These are phyloP conservation scores for Epinephelus cyanopodus DNA, from an alignment of 2,113 vertebrate genomes.

Conservation along the genomic window DNA sequence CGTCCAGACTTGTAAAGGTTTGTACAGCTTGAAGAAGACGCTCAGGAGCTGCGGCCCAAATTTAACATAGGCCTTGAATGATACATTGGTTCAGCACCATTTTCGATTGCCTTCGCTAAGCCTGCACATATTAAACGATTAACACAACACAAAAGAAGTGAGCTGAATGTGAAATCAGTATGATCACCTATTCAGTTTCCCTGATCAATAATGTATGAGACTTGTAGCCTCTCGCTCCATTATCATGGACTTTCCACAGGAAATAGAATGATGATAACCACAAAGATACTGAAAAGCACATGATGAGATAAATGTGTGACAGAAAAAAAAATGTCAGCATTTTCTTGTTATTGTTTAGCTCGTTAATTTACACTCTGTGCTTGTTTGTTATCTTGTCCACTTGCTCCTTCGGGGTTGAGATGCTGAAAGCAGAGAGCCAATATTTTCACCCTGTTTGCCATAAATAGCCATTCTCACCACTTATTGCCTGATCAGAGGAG, in stretches of 20 bases:
- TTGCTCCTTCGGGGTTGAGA: slow-evolving; percentile 41
- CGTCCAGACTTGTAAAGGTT: slow-evolving; percentile 8
- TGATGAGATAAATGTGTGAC: slow-evolving; percentile 7
- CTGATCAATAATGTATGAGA: slow-evolving; percentile 66
- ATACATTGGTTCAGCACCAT: not conserved
- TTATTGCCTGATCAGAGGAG: slow-evolving; percentile 59
- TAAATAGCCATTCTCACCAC: slow-evolving; percentile 54
- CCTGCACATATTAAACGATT: slow-evolving; percentile 25
- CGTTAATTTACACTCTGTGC: slow-evolving; percentile 16
- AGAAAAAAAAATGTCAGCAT: slow-evolving; percentile 20
- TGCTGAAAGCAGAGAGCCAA: slow-evolving; percentile 41
- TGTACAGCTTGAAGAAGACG: not conserved
- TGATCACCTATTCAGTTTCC: slow-evolving; percentile 63
- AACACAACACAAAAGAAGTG: slow-evolving; percentile 31
- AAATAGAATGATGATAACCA: slow-evolving; percentile 40
- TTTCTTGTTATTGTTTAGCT: slow-evolving; percentile 31
- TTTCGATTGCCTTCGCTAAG: slow-evolving; percentile 21
- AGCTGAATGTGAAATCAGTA: slow-evolving; percentile 37
- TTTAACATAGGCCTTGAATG: not conserved
- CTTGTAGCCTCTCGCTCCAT: slow-evolving; percentile 51
- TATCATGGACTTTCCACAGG: slow-evolving; percentile 46
- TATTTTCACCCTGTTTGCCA: slow-evolving; percentile 22
- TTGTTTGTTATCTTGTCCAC: slow-evolving; percentile 42
- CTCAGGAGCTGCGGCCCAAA: not conserved
- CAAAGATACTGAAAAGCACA: slow-evolving; percentile 23